Percentiles rank a stretch among this genome's conserved stretches.
Evolutionary conservation across 2,113 vertebrate genomes (phyloP).

Genomic region (Myrmophylax atrothorax): DNA sequence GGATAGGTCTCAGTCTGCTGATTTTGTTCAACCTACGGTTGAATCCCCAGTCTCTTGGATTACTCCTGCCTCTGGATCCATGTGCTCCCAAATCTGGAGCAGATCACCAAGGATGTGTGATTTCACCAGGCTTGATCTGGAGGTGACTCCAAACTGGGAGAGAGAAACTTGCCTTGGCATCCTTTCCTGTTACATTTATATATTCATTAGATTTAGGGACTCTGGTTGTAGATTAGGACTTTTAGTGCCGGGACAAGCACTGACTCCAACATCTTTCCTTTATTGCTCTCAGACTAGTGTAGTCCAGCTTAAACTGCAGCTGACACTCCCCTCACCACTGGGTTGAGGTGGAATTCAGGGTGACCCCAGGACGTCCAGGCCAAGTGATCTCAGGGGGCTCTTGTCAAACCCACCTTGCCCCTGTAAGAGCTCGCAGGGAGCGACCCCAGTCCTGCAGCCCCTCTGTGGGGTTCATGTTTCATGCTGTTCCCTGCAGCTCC

Average conservation of each 20-base stretch:
- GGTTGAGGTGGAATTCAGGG: background rate
- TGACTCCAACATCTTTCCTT: background rate
- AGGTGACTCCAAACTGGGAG: background rate
- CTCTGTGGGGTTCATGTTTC: fast-evolving
- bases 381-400: background rate
- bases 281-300: background rate
- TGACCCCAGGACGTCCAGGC: background rate
- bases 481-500: background rate
- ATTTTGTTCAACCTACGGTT: background rate
- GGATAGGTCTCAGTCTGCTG: background rate
- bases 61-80: background rate
- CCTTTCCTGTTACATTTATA: background rate
- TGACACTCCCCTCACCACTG: background rate
- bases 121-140: background rate
- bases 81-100: background rate
- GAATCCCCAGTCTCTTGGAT: background rate
- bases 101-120: background rate
- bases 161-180: background rate
- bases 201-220: background rate
- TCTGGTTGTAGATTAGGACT: background rate
- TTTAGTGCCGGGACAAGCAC: background rate
- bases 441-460: fast-evolving
- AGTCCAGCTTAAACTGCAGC: background rate
- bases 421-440: background rate
- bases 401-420: background rate